phyloP scores from a whole-genome alignment of 2,888 invertebrate genomes.

The Myathropa florea region DNA sequence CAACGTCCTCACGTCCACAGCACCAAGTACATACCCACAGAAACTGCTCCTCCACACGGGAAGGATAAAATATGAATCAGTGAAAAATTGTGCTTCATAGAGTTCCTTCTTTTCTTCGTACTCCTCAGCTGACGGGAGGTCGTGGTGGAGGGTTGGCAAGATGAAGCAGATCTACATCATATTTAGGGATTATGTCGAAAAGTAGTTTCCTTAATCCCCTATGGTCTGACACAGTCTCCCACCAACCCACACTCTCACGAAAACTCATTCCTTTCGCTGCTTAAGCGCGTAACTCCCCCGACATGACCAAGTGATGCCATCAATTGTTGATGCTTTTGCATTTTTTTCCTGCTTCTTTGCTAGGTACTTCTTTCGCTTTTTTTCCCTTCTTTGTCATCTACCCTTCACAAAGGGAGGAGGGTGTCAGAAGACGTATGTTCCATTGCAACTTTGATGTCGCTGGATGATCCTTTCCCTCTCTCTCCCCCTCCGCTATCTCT shows the following conservation, averaged over 20 bases:
- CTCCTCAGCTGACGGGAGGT: neutral
- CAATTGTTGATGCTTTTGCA: neutral
- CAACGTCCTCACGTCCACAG: too few species aligned
- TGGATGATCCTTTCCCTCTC: too few species aligned
- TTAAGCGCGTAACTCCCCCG: neutral
- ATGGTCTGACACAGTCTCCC: neutral
- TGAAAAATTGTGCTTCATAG: too few species aligned
- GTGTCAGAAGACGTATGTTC: neutral
- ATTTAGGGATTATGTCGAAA: neutral
- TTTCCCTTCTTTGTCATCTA: neutral
- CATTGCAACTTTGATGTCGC: too few species aligned
- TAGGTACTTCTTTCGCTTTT: neutral
- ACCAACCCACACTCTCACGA: neutral
- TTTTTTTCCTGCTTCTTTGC: neutral
- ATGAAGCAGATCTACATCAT: neutral
- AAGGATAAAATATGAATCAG: too few species aligned
- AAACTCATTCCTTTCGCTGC: neutral
- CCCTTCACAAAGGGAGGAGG: neutral
- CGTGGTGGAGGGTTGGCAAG: neutral
- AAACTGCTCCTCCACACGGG: too few species aligned
- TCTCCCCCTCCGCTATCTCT: too few species aligned
- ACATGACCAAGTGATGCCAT: neutral
- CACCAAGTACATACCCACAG: too few species aligned
- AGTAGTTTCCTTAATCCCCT: neutral
- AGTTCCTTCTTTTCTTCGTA: neutral